Evolutionary conservation across 1,140 invertebrate species (phyloP).

Genomic region (Penaeus japonicus): DNA sequence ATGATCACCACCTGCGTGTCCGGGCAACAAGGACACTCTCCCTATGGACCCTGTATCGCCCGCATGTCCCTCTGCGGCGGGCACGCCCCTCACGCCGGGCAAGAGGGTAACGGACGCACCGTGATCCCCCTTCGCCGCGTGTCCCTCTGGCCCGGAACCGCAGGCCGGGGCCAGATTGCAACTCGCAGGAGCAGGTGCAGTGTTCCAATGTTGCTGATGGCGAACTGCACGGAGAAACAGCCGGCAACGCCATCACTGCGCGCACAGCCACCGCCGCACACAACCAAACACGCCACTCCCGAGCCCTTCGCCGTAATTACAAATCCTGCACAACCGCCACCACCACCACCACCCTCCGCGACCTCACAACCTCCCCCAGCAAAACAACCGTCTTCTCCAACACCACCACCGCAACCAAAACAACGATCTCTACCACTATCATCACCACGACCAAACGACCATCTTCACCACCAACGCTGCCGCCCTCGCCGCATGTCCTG

Average conservation of each 20-base stretch:
- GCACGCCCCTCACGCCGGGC: not conserved
- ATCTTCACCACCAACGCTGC: too few species aligned
- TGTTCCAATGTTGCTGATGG: slow-evolving; percentile 9
- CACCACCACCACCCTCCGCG: too few species aligned
- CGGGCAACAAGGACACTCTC: slow-evolving; percentile 18
- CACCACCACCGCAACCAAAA: too few species aligned
- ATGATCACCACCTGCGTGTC: not conserved
- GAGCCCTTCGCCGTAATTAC: not conserved
- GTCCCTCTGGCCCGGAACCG: not conserved
- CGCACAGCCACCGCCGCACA: not conserved
- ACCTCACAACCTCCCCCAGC: too few species aligned
- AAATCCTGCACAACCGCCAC: too few species aligned
- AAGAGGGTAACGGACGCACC: not conserved
- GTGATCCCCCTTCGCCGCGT: not conserved
- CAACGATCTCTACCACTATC: too few species aligned
- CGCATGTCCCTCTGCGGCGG: not conserved
- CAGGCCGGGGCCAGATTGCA: slow-evolving; percentile 15
- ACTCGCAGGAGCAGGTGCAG: slow-evolving; percentile 15
- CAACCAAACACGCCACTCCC: not conserved
- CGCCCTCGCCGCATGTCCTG: too few species aligned
- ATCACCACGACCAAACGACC: too few species aligned
- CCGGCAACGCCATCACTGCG: not conserved
- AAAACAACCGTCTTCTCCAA: too few species aligned
- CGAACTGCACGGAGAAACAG: not conserved
- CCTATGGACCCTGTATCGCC: not conserved